Evolutionary conservation across 2,888 invertebrate species (phyloP), one percentile per base, ranked within the genome.

Genomic region (Cordilura impudica): DNA sequence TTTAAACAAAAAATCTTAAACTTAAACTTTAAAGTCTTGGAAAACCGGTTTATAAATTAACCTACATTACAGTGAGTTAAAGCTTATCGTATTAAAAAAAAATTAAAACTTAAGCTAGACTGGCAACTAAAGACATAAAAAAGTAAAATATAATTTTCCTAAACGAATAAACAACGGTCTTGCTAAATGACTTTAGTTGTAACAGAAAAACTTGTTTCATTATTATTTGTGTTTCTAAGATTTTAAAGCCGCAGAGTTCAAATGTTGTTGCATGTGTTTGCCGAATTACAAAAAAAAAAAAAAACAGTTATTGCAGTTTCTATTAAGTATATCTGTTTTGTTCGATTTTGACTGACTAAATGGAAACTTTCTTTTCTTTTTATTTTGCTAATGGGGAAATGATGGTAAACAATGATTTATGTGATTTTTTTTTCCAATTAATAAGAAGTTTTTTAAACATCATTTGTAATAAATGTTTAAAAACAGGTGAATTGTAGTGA

Each of bases 21-120:
- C 39, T 54, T 31, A 51, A 49, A 56, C 67, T 47, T 54, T 21
- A 61, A 54, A 63, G 72, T 78, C 61, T 58, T 29, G 45, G 12
- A 66, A 74, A 79, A 79, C 79, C 74, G 75, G 79, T 79, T 75
- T 19, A 43, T 56, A 79, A 75, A 79, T 79, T 79, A 79, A 79
- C 79, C 79, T 74, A 79, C 79, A 79, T 79, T 79, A 63, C 67
- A 71, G 2, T 26, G 70, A 23, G 19, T 74, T 71, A 61, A 66
- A 72, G 35, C 2, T 39, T 39, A 39, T 4, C 12, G 3, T 12
- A 4, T 12, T n/a, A 12, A 39, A 31, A 7, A 31, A 31, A 4
- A 39, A 39, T n/a, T n/a, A 39, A 67, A 63, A 31, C 35, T 51
- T 39, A 39, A 39, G 35, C 7, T 45, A 29, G 51, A 61, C 45